phyloP scores from a whole-genome alignment of 2,113 vertebrate species.

The Oryzias woworae region DNA sequence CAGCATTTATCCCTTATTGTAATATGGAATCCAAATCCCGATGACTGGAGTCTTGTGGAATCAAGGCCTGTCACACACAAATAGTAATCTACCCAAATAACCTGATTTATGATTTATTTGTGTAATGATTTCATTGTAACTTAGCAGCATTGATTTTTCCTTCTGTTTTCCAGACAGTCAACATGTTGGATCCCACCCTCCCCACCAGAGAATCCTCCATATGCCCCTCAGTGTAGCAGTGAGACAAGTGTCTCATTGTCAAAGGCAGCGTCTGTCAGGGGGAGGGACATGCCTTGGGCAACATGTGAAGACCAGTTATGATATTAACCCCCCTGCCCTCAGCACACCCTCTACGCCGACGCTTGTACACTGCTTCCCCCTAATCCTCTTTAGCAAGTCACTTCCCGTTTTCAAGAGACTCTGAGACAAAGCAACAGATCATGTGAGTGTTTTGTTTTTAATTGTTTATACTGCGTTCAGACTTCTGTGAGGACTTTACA shows the following conservation, averaged over 20 bases:
- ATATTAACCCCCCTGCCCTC: constrained; percentile 51
- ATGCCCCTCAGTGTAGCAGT: constrained; percentile 54
- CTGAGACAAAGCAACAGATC: constrained; percentile 68
- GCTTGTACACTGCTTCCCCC: constrained; percentile 56
- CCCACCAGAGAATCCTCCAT: constrained; percentile 5
- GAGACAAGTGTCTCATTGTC: constrained; percentile 72
- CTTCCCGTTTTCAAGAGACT: constrained; percentile 63
- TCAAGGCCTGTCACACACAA: constrained; percentile 5
- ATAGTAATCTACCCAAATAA: background rate
- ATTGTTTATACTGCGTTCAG: constrained; percentile 8
- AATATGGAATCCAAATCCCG: too few species aligned
- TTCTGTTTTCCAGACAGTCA: constrained; percentile 25
- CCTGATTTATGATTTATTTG: background rate
- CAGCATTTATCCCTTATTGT: too few species aligned
- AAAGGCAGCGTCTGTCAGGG: constrained; percentile 49
- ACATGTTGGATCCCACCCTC: constrained; percentile 22
- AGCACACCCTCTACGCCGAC: constrained; percentile 19
- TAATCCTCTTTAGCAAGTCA: constrained; percentile 68
- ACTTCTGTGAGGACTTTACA: constrained; percentile 20
- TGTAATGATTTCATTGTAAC: background rate
- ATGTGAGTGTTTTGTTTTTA: constrained; percentile 40
- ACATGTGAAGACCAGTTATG: constrained; percentile 65
- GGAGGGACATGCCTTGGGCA: constrained; percentile 44
- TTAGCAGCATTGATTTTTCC: background rate
- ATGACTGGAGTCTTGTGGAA: background rate